Conservation (phyloP, 2,888 invertebrate genomes). For the Heteropelma amictum region DNA sequence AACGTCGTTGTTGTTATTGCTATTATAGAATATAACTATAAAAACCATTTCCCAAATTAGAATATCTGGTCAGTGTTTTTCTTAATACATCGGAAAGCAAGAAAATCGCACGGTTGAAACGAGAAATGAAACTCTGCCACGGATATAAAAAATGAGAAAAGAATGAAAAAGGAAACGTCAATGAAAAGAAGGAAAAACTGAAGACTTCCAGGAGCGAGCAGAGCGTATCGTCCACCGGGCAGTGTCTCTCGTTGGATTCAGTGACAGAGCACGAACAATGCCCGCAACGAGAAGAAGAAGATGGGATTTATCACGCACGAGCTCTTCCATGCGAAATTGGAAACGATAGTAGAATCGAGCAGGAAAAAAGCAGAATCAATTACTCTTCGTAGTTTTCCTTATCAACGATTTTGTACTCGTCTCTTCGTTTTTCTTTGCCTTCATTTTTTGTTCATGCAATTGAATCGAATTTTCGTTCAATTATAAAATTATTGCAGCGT, state of each 20-base stretch:
- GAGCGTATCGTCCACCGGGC: slow-evolving; percentile 41
- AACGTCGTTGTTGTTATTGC: too few species aligned
- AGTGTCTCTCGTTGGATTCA: slow-evolving; percentile 22
- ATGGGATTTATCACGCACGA: neutral
- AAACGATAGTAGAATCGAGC: too few species aligned
- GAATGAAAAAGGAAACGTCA: neutral
- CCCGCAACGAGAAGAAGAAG: slow-evolving; percentile 7
- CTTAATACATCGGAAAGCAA: slow-evolving; percentile 12
- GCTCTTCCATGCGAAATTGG: neutral
- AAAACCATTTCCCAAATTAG: slow-evolving; percentile 7
- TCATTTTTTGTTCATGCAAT: neutral
- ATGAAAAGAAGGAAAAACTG: neutral
- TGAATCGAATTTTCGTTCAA: neutral
- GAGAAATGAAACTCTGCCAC: slow-evolving; percentile 33
- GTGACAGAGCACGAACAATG: slow-evolving; percentile 48
- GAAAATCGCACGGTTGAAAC: slow-evolving; percentile 30
- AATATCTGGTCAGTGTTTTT: neutral
- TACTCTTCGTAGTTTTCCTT: too few species aligned
- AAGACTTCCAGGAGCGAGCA: slow-evolving; percentile 16
- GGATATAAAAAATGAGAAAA: slow-evolving; percentile 30
- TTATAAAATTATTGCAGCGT: neutral
- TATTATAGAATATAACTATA: neutral
- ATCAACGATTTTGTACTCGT: too few species aligned
- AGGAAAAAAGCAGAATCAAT: too few species aligned
- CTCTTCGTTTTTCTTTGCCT: neutral